A percentile compares a stretch with the other conserved stretches of the same genome.
phyloP scores from a whole-genome alignment of 2,113 vertebrate species.

The Platysternon megacephalum region DNA sequence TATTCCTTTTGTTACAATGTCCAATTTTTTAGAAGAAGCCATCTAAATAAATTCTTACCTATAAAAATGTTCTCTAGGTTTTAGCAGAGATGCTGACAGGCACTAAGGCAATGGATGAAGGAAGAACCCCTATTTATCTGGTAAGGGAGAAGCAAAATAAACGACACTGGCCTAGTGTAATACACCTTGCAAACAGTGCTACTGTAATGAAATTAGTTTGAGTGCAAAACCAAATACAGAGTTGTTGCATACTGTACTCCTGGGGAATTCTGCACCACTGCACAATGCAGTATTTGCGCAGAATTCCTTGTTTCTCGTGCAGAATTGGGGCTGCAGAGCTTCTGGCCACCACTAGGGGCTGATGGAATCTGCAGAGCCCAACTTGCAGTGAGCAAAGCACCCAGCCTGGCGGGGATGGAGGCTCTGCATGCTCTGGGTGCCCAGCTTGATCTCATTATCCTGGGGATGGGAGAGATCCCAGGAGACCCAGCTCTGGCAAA shows the following conservation, averaged over 20 bases:
- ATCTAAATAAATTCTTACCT: conserved; percentile 24
- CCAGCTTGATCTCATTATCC: too few relatives aligned
- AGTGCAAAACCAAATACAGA: background rate
- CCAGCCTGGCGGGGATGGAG: too few relatives aligned
- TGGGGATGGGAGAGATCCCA: too few relatives aligned
- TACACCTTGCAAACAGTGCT: background rate
- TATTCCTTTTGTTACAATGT: background rate
- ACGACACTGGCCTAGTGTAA: rapidly evolving
- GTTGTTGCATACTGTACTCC: background rate
- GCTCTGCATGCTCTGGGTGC: too few relatives aligned
- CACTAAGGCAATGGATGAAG: conserved; percentile 75
- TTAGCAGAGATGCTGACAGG: conserved; percentile 82
- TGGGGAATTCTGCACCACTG: too few relatives aligned
- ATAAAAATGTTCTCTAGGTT: conserved; percentile 66
- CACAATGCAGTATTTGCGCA: too few relatives aligned
- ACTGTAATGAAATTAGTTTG: background rate
- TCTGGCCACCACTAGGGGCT: too few relatives aligned
- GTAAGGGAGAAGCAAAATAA: conserved; percentile 65
- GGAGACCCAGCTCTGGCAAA: too few relatives aligned
- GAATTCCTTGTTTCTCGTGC: too few relatives aligned
- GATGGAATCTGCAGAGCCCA: too few relatives aligned
- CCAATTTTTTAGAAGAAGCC: background rate
- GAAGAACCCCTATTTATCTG: conserved; percentile 76
- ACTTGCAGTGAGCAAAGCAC: too few relatives aligned
- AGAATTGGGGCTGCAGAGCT: too few relatives aligned